phyloP scores from a whole-genome alignment of 2,797 vertebrate genomes.

The Phoeniculus purpureus region DNA sequence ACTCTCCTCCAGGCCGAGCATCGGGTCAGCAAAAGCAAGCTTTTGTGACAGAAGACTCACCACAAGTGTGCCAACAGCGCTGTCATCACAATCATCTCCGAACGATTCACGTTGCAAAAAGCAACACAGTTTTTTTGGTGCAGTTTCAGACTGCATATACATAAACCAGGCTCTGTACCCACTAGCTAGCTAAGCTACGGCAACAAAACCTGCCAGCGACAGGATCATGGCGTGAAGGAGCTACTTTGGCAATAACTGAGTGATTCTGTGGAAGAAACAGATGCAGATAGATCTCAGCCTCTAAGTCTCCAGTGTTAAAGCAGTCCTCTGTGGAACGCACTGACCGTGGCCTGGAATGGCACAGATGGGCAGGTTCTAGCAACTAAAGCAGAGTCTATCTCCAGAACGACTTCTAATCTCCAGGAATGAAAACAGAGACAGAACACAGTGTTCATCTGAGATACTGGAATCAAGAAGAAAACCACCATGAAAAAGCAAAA shows the following conservation, averaged over 20 bases:
- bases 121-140: not conserved
- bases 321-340: not conserved
- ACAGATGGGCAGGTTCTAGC: not conserved
- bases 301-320: not conserved
- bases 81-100: not conserved
- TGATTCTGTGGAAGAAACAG: not conserved
- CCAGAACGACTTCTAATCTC: not conserved
- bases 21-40: not conserved
- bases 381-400: not conserved
- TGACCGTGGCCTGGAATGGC: not conserved
- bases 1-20: not conserved
- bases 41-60: not conserved
- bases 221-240: not conserved
- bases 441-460: not conserved
- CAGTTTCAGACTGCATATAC: not conserved
- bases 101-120: not conserved
- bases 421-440: not conserved
- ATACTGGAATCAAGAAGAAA: not conserved
- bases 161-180: not conserved
- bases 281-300: not conserved
- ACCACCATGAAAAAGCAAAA: not conserved
- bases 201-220: not conserved
- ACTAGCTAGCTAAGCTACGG: not conserved
- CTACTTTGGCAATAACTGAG: not conserved
- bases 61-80: not conserved